Evolutionary conservation across 2,113 vertebrate genomes (phyloP).

Genomic region (Nesoenas mayeri): DNA sequence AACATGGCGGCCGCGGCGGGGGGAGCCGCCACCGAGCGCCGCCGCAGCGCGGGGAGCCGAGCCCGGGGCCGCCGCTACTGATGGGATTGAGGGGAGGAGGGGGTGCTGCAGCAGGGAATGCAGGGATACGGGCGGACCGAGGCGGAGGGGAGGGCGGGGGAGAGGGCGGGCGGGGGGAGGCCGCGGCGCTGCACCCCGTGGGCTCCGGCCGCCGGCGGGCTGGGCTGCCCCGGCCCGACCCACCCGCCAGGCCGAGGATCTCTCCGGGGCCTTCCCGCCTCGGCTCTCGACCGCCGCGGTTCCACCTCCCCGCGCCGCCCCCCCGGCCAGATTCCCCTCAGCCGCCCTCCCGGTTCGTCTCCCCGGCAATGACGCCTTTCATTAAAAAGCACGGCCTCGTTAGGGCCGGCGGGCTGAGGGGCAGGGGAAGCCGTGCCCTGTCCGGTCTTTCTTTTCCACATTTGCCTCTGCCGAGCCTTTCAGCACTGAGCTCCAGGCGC

Average conservation of each 20-base stretch:
- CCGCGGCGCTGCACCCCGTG: not conserved
- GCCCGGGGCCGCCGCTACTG: not conserved
- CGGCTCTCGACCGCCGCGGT: too few species aligned
- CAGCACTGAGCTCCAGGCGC: not conserved
- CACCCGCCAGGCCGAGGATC: not conserved
- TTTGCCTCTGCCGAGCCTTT: not conserved
- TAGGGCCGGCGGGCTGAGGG: not conserved
- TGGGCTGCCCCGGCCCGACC: not conserved
- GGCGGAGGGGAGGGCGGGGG: not conserved
- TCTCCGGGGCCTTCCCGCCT: too few species aligned
- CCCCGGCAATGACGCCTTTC: not conserved
- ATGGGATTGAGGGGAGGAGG: conserved; percentile 34
- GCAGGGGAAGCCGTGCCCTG: not conserved
- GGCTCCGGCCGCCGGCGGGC: not conserved
- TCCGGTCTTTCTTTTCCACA: too few species aligned
- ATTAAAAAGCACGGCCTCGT: not conserved
- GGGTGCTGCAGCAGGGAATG: conserved; percentile 43
- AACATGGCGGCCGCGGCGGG: conserved; percentile 70
- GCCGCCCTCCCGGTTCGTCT: too few species aligned
- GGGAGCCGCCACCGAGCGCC: not conserved
- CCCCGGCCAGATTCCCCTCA: not conserved
- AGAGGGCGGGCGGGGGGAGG: not conserved
- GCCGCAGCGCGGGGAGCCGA: not conserved
- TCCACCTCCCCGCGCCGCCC: not conserved
- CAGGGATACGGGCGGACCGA: conserved; percentile 67